Conservation (phyloP, 2,113 vertebrate genomes). For the crab-eating macaque (Macaca fascicularis) region T2T-MFA8v1.1 NC_088377.1:196164001-196164500, state of each 20-base stretch:
- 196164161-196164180: not conserved
- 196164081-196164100: not conserved
- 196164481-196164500: no score
- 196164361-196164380: accelerated
- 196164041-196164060: accelerated
- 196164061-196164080: no score
- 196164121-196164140: not conserved
- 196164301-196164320: no score
- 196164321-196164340: no score
- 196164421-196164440: accelerated
- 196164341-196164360: no score
- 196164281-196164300: accelerated
- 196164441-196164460: accelerated
- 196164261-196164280: accelerated
- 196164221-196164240: accelerated
- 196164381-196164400: accelerated
- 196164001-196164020: accelerated
- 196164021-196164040: accelerated
- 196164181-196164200: accelerated
- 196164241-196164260: accelerated
- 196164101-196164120: not conserved
- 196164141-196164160: accelerated
- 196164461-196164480: accelerated
- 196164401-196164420: accelerated
- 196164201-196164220: accelerated